These are phyloP conservation scores for Apis laboriosa DNA, from an alignment of 1,140 invertebrate genomes.

Conservation along the genomic window DNA sequence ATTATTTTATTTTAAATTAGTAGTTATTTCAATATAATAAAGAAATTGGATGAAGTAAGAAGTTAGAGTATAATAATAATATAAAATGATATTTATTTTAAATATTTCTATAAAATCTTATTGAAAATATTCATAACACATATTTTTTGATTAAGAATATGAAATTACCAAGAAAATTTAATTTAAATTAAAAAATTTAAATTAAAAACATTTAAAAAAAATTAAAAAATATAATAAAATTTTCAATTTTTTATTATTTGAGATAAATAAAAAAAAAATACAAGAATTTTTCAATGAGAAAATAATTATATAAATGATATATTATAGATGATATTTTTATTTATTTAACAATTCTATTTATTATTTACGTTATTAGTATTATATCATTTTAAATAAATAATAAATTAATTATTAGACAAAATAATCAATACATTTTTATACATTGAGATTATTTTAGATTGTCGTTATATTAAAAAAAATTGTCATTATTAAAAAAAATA, in stretches of 20 bases:
- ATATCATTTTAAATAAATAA: too few relatives aligned
- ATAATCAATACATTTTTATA: too few relatives aligned
- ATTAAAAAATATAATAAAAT: neutral
- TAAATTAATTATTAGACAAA: too few relatives aligned
- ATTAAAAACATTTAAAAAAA: neutral
- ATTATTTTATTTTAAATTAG: neutral
- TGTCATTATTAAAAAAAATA: too few relatives aligned
- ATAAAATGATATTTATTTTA: neutral
- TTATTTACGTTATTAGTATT: too few relatives aligned
- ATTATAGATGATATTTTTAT: too few relatives aligned
- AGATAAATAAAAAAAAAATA: too few relatives aligned
- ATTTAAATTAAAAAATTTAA: neutral
- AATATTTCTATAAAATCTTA: neutral
- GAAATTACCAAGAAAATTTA: neutral
- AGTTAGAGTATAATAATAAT: neutral
- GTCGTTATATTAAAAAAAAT: too few relatives aligned
- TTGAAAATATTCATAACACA: neutral
- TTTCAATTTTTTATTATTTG: neutral
- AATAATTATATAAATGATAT: neutral
- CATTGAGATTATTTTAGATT: too few relatives aligned
- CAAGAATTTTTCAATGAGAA: neutral
- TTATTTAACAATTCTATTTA: too few relatives aligned
- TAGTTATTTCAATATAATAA: neutral
- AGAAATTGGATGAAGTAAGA: neutral
- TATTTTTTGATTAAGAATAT: neutral